These are phyloP conservation scores for Andricus curvator DNA, from an alignment of 2,888 invertebrate species.

Conservation along the genomic window DNA sequence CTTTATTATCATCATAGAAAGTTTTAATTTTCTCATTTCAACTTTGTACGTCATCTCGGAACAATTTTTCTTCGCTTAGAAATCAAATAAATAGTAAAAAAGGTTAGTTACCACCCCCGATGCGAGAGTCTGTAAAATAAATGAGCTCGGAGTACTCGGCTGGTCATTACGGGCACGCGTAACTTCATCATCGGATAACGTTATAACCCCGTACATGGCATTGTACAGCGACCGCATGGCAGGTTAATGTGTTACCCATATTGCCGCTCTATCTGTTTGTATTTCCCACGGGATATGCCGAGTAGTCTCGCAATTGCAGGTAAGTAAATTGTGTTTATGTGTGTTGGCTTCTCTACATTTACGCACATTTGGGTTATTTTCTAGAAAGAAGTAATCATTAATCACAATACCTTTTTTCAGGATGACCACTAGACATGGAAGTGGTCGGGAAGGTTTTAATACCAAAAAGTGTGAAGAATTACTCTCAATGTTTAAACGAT, in stretches of 20 bases:
- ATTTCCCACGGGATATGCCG: slow-evolving; percentile 55
- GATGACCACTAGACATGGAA: no score
- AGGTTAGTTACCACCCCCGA: neutral
- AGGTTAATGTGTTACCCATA: slow-evolving; percentile 52
- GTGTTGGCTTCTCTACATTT: slow-evolving; percentile 31
- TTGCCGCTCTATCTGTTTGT: slow-evolving; percentile 55
- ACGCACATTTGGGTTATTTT: no score
- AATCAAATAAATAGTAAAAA: neutral
- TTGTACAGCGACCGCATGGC: neutral
- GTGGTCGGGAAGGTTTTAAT: no score
- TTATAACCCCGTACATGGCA: slow-evolving; percentile 12
- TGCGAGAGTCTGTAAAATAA: neutral
- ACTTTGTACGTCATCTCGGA: neutral
- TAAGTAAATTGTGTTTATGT: slow-evolving; percentile 22
- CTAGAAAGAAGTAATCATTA: no score
- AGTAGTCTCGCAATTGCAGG: neutral
- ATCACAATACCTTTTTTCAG: no score
- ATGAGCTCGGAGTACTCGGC: neutral
- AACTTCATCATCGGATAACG: slow-evolving; percentile 39
- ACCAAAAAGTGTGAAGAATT: no score
- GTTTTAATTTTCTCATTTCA: neutral
- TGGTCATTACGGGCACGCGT: neutral
- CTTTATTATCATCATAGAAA: neutral
- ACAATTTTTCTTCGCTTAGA: neutral
- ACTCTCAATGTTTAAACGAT: no score